Evolutionary conservation across 2,797 vertebrate genomes (phyloP).

Genomic region (Sebastes nivosus): DNA sequence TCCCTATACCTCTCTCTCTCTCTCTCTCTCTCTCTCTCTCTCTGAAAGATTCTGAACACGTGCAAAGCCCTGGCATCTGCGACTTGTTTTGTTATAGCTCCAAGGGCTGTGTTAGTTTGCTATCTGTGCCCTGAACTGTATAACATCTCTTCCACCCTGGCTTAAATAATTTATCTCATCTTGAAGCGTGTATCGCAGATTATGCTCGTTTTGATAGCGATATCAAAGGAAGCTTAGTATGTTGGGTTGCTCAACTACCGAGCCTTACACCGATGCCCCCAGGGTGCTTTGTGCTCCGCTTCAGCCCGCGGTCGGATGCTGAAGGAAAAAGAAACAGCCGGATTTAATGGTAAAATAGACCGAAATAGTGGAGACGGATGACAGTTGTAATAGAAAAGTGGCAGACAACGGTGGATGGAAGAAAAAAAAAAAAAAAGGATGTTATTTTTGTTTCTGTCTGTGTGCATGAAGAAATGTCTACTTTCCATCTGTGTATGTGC

Average conservation of each 20-base stretch:
- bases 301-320: constrained; percentile 77
- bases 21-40: not conserved
- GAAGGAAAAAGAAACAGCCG: constrained; percentile 43
- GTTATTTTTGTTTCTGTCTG: constrained; percentile 4
- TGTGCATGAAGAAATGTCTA: not conserved
- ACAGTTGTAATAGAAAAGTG: constrained; percentile 6
- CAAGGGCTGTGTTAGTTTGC: constrained; percentile 31
- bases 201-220: constrained; percentile 77
- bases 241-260: constrained; percentile 54
- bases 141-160: constrained; percentile 46
- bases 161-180: constrained; percentile 82
- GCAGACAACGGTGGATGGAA: not conserved
- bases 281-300: constrained; percentile 69
- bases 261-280: constrained; percentile 30
- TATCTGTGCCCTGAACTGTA: constrained; percentile 52
- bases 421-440: not conserved
- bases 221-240: constrained; percentile 69
- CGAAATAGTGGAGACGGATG: constrained; percentile 4
- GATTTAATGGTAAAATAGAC: constrained; percentile 34
- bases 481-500: not conserved
- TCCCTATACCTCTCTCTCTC: not conserved
- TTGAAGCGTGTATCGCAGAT: constrained; percentile 76
- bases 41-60: constrained; percentile 8
- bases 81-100: constrained; percentile 43
- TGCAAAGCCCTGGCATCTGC: constrained; percentile 7